Evolutionary conservation across 2,113 vertebrate species (phyloP), one percentile per base, ranked within the genome.

Genomic region (Pelecanus crispus): DNA sequence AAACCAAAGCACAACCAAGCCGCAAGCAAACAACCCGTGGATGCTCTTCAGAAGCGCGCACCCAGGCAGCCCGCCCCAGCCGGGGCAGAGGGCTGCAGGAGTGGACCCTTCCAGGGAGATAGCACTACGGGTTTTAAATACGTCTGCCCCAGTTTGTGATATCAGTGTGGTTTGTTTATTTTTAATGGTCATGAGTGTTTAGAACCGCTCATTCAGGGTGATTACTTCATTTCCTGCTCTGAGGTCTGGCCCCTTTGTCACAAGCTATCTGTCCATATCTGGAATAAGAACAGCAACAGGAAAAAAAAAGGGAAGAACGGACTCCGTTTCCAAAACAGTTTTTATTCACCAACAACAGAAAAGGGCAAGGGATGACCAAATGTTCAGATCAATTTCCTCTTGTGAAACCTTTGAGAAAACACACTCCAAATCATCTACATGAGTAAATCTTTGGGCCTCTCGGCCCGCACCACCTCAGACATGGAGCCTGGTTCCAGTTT

Each of bases 401-500:
- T 12, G 36, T 92, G 90, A 95, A 98, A 97, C 90, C 97, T 98
- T 97, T 97, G 96, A 97, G 97, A 97, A 98, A 98, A 98, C 96
- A 98, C 81, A 96, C 87, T 95, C 95, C 88, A 96, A 97, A 97
- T 98, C 97, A 98, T 94, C 85, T 73, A 97, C 98, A 98, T 96
- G 97, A 98, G 95, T 96, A 98, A 97, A 97, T 96, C 94, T 97
- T 96, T 94, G 95, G 97, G 94, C 95, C 89, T 87, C 94, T 97
- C 34, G 6, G 95, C 94, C 96, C 94, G 90, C 50, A 67, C 97
- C 91, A 93, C 97, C 96, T 97, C 97, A 98, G 96, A 97, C 97
- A 96, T 94, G 94, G 97, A 98, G 97, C 84, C 97, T 95, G 95
- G 97, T 97, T 97, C 98, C 98, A 98, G 97, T 98, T 98, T 98